Evolutionary conservation across 92 coral and sea anemone species (phyloP).

Genomic region (Zoanthus sansibaricus): DNA sequence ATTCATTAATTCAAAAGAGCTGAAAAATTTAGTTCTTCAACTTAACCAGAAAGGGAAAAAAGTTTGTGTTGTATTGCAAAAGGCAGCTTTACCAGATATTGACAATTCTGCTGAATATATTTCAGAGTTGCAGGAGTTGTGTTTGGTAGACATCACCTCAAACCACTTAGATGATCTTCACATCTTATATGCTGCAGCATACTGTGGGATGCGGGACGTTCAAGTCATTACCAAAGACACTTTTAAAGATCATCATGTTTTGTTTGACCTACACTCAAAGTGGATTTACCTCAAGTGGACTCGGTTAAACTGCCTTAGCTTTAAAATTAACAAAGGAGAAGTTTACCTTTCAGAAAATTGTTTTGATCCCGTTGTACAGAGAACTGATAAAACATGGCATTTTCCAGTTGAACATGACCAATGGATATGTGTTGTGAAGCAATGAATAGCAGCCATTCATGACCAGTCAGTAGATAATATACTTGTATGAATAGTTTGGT

Average conservation of each 20-base stretch:
- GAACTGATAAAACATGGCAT: constrained; percentile 81
- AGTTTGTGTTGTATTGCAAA: constrained; percentile 74
- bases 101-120: constrained; percentile 53
- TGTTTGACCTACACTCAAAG: constrained; percentile 66
- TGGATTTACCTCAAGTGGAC: constrained; percentile 88
- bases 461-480: too few relatives aligned
- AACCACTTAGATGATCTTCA: constrained; percentile 74
- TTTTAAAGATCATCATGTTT: constrained; percentile 86
- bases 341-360: constrained; percentile 58
- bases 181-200: constrained; percentile 85
- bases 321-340: constrained; percentile 47
- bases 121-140: constrained; percentile 43
- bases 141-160: constrained; percentile 22
- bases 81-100: constrained; percentile 56
- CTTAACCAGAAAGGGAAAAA: constrained; percentile 70
- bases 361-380: constrained; percentile 92
- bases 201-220: constrained; percentile 73
- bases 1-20: constrained; percentile 58
- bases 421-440: constrained; percentile 82
- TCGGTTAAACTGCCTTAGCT: constrained; percentile 75
- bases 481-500: too few relatives aligned
- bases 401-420: constrained; percentile 78
- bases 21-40: constrained; percentile 55
- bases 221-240: constrained; percentile 84
- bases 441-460: not conserved